Conservation (phyloP, 2,797 vertebrate species). For the Hyperoplus immaculatus region DNA sequence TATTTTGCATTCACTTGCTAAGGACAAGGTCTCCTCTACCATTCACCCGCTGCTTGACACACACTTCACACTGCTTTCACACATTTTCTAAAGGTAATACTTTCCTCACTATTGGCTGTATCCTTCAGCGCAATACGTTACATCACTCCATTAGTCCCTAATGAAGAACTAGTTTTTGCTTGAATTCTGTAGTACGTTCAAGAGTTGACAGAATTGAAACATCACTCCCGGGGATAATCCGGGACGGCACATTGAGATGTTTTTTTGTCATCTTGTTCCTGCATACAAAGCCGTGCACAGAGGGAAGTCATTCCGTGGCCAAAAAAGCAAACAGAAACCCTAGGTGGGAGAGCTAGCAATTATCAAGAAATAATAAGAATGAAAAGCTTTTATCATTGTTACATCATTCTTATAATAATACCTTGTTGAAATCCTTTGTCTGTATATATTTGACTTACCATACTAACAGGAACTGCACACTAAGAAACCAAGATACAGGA, state of each 20-base stretch:
- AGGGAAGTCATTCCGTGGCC: neutral
- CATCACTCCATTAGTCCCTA: slow-evolving; percentile 32
- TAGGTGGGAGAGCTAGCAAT: neutral
- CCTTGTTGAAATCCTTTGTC: too few species aligned
- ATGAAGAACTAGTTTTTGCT: slow-evolving; percentile 12
- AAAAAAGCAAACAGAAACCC: neutral
- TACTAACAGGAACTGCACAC: neutral
- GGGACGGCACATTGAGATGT: neutral
- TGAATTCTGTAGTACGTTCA: slow-evolving; percentile 14
- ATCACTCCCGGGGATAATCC: neutral
- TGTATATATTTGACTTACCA: neutral
- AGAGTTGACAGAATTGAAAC: neutral
- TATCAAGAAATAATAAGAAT: neutral
- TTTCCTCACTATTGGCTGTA: slow-evolving; percentile 37
- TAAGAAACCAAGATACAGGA: too few species aligned
- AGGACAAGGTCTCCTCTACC: slow-evolving; percentile 33
- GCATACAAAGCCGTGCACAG: neutral
- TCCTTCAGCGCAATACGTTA: slow-evolving; percentile 26
- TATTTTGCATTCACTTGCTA: slow-evolving; percentile 37
- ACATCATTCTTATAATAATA: neutral
- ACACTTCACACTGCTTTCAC: slow-evolving; percentile 5
- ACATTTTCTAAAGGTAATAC: slow-evolving; percentile 35
- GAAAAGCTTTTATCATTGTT: neutral
- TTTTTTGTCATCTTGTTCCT: neutral
- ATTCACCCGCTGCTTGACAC: slow-evolving; percentile 30